A percentile compares a stretch with the other conserved stretches of the same genome.
Conservation (phyloP, 2,797 vertebrate genomes). For the Falco naumanni region DNA sequence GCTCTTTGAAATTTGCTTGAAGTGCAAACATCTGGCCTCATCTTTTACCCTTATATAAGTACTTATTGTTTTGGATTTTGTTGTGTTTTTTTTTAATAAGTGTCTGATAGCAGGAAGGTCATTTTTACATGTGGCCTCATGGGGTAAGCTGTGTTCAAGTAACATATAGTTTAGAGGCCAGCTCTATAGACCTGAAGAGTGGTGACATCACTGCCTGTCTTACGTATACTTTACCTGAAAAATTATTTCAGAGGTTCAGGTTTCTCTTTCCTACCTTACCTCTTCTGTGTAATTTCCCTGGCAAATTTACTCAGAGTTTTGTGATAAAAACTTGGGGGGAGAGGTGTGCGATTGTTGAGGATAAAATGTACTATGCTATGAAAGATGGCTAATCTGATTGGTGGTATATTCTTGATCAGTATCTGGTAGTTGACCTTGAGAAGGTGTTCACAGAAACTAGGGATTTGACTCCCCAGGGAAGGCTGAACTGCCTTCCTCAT, state of each 20-base stretch:
- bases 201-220: neutral
- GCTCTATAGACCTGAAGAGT: neutral
- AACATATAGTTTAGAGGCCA: neutral
- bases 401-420: neutral
- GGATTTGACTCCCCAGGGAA: neutral
- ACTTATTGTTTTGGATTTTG: neutral
- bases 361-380: neutral
- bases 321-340: neutral
- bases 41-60: neutral
- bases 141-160: neutral
- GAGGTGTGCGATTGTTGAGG: neutral
- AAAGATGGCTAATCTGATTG: neutral
- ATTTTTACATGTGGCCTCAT: neutral
- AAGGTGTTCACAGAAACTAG: neutral
- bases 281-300: neutral
- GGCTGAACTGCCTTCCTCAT: neutral
- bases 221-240: neutral
- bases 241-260: neutral
- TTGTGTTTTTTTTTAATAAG: too few species aligned
- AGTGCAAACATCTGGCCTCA: neutral
- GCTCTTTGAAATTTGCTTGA: neutral
- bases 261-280: neutral
- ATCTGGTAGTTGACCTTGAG: neutral
- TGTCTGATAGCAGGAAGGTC: neutral
- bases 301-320: neutral